These are phyloP conservation scores for Chrysolina americana DNA, from an alignment of 2,888 invertebrate genomes.

Conservation along the genomic window DNA sequence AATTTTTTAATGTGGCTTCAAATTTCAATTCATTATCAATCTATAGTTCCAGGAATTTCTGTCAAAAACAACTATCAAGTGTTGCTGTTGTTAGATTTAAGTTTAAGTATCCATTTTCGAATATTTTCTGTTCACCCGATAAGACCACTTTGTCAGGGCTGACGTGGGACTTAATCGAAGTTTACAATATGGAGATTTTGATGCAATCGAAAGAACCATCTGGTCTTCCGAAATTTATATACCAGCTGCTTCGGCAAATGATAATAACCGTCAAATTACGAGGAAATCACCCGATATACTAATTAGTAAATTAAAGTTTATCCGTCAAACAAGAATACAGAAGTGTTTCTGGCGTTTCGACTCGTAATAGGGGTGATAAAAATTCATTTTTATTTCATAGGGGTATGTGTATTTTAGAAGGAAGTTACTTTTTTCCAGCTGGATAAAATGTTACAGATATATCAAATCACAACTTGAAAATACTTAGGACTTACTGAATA, in stretches of 20 bases:
- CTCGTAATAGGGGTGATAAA: neutral
- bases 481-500: too few species aligned
- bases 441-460: neutral
- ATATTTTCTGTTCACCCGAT: too few species aligned
- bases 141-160: neutral
- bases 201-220: neutral
- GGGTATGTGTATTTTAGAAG: neutral
- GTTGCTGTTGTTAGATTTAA: too few species aligned
- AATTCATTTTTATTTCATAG: neutral
- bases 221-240: slow-evolving; percentile 17
- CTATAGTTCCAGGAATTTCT: too few species aligned
- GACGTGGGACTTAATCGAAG: neutral
- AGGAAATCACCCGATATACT: slow-evolving; percentile 10
- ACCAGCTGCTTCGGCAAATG: slow-evolving; percentile 22
- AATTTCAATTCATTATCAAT: too few species aligned
- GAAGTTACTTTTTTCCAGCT: neutral
- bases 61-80: too few species aligned
- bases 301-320: slow-evolving; percentile 20
- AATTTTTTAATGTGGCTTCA: too few species aligned
- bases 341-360: neutral
- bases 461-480: neutral
- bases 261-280: slow-evolving; percentile 26
- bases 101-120: too few species aligned
- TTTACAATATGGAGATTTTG: slow-evolving; percentile 8
- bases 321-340: neutral